Percentiles rank a stretch among this genome's conserved stretches.
phyloP scores from a whole-genome alignment of 2,888 invertebrate genomes.

The Drosophila lacicola region DNA sequence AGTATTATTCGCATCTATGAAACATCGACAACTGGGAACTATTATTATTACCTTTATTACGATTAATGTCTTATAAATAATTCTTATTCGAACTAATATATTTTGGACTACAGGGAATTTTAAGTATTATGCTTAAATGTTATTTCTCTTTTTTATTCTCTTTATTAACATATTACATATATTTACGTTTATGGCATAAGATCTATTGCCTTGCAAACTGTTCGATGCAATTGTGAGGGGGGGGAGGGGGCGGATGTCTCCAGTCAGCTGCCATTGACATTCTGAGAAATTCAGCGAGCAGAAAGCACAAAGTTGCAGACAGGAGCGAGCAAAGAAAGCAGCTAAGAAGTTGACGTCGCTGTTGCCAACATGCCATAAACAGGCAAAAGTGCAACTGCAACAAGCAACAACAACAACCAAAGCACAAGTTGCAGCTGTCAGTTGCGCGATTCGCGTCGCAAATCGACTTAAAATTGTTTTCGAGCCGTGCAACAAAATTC shows the following conservation, averaged over 20 bases:
- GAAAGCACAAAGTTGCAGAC: constrained; percentile 17
- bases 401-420: constrained; percentile 16
- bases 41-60: too few relatives aligned
- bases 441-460: constrained; percentile 35
- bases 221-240: background rate
- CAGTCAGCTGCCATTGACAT: constrained; percentile 25
- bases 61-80: too few relatives aligned
- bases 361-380: constrained; percentile 46
- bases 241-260: background rate
- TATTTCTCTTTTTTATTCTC: too few relatives aligned
- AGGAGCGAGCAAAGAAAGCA: constrained; percentile 20
- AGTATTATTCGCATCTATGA: too few relatives aligned
- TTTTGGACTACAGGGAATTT: too few relatives aligned
- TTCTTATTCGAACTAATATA: too few relatives aligned
- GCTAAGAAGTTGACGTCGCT: constrained; percentile 33
- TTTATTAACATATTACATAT: background rate
- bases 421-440: constrained; percentile 31
- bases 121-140: too few relatives aligned
- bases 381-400: constrained; percentile 48
- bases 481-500: constrained; percentile 44
- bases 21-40: too few relatives aligned
- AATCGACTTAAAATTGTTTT: constrained; percentile 81
- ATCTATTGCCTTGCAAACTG: background rate
- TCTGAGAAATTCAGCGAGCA: background rate
- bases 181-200: background rate